Conservation (phyloP, 2,113 vertebrate genomes). For the Albula glossodonta region DNA sequence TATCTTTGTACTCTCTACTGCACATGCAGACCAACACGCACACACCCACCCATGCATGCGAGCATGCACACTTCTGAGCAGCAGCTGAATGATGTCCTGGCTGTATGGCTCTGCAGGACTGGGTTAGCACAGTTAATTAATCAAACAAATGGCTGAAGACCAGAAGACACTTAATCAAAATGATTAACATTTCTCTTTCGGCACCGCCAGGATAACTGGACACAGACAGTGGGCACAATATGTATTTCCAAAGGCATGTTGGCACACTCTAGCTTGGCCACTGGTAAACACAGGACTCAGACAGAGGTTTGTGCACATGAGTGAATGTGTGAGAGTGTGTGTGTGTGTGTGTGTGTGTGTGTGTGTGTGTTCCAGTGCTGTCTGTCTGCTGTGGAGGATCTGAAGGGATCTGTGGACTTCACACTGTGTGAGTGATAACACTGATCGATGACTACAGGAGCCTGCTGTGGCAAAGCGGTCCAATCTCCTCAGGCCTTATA, state of each 20-base stretch:
- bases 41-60: neutral
- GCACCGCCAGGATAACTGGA: slow-evolving; percentile 12
- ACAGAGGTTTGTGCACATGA: neutral
- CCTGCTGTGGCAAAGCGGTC: slow-evolving; percentile 6
- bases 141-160: slow-evolving; percentile 20
- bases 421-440: slow-evolving; percentile 34
- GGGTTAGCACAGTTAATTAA: slow-evolving; percentile 17
- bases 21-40: neutral
- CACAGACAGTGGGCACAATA: neutral
- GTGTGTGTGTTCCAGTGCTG: slow-evolving; percentile 37
- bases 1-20: neutral
- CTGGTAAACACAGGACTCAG: neutral
- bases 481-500: neutral
- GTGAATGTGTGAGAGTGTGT: neutral
- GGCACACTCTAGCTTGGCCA: neutral
- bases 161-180: slow-evolving; percentile 19
- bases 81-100: neutral
- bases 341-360: slow-evolving; percentile 12
- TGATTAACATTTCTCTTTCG: slow-evolving; percentile 23
- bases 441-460: slow-evolving; percentile 45
- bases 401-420: slow-evolving; percentile 31
- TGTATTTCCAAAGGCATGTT: neutral
- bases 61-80: neutral
- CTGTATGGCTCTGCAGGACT: neutral
- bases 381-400: slow-evolving; percentile 36